Percentiles rank a stretch among this genome's conserved stretches.
Conservation (phyloP, 2,888 invertebrate genomes). For the Lycophotia porphyrea region DNA sequence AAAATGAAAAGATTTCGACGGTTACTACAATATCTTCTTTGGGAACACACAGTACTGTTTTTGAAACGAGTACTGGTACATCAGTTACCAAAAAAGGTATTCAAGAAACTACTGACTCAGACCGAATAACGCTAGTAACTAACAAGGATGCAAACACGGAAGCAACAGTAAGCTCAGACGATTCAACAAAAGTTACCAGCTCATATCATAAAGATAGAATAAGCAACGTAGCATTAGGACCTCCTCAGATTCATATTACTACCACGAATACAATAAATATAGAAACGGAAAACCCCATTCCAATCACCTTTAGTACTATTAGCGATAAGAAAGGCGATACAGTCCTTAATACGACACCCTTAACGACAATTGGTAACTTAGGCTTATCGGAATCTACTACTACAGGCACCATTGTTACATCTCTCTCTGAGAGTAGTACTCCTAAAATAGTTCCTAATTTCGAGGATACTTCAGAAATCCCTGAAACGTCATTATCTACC, state of each 20-base stretch:
- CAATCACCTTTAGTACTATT: slow-evolving; percentile 33
- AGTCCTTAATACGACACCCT: slow-evolving; percentile 14
- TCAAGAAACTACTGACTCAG: slow-evolving; percentile 17
- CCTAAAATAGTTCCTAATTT: neutral
- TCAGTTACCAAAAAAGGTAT: slow-evolving; percentile 42
- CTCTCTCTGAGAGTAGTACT: slow-evolving; percentile 6
- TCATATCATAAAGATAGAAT: slow-evolving; percentile 12
- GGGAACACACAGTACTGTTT: slow-evolving; percentile 19
- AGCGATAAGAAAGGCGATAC: slow-evolving; percentile 3
- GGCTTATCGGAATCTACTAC: neutral
- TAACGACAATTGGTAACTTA: neutral
- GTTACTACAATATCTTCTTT: slow-evolving; percentile 2
- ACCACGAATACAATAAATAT: slow-evolving; percentile 17
- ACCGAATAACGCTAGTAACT: slow-evolving; percentile 7
- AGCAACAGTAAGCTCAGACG: slow-evolving; percentile 6
- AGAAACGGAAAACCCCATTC: slow-evolving; percentile 15
- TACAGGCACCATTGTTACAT: slow-evolving; percentile 4
- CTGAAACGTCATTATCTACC: neutral
- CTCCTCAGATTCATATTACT: slow-evolving; percentile 8
- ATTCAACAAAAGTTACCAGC: slow-evolving; percentile 1
- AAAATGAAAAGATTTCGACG: slow-evolving; percentile 27
- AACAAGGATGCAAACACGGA: slow-evolving; percentile 11
- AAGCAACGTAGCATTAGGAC: neutral
- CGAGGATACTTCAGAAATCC: slow-evolving; percentile 4
- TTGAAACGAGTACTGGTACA: slow-evolving; percentile 1